Percentiles rank a stretch among this genome's conserved stretches.
phyloP scores from a whole-genome alignment of 2,888 invertebrate species.

The Brachyptera putata region DNA sequence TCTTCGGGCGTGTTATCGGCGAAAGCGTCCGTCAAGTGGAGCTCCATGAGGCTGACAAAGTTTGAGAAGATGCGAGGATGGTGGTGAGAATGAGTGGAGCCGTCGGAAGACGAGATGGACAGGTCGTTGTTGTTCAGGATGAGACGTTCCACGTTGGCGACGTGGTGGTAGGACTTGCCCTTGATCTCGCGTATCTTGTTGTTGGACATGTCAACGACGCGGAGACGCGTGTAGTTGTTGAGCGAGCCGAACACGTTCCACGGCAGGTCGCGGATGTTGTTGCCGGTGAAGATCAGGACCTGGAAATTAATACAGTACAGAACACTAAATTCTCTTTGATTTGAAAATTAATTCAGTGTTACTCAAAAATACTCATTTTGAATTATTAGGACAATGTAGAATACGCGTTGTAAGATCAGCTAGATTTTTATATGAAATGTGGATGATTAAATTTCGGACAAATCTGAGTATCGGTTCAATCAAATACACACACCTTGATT shows the following conservation, averaged over 20 bases:
- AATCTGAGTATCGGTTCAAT: too few relatives aligned
- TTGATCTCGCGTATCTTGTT: constrained; percentile 66
- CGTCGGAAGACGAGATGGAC: constrained; percentile 52
- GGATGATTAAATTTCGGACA: too few relatives aligned
- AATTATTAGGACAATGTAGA: too few relatives aligned
- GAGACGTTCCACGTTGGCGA: constrained; percentile 61
- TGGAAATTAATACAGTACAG: constrained; percentile 38
- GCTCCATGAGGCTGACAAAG: constrained; percentile 61
- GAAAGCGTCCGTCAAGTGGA: constrained; percentile 71
- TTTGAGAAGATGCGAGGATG: constrained; percentile 67
- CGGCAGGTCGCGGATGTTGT: constrained; percentile 58
- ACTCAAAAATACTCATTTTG: too few relatives aligned
- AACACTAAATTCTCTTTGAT: background rate
- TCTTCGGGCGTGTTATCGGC: constrained; percentile 58
- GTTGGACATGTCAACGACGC: constrained; percentile 67
- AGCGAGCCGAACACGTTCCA: constrained; percentile 67
- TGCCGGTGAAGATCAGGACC: constrained; percentile 68
- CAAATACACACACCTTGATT: too few relatives aligned
- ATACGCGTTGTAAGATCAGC: too few relatives aligned
- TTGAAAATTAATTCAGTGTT: too few relatives aligned
- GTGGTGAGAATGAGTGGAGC: constrained; percentile 54
- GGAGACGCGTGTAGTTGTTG: constrained; percentile 53
- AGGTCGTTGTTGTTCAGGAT: constrained; percentile 69
- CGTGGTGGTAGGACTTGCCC: constrained; percentile 71
- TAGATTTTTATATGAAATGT: too few relatives aligned